These are phyloP conservation scores for Paedocypris micromegethes DNA, from an alignment of 2,797 vertebrate species.

Conservation along the genomic window DNA sequence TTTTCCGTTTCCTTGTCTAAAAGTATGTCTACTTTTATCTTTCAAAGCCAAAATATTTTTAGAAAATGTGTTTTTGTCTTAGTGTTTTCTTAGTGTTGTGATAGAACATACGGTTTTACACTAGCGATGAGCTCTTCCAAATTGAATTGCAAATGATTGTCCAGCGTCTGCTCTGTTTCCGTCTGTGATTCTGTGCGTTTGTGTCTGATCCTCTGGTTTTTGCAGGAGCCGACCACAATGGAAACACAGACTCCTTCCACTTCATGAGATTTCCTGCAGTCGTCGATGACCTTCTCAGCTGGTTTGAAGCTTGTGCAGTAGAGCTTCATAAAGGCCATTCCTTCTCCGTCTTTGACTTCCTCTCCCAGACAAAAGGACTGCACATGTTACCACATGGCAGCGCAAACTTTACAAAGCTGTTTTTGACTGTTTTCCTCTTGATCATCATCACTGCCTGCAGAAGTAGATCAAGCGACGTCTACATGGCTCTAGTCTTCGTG, in stretches of 20 bases:
- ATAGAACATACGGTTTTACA: too few species aligned
- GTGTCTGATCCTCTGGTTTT: conserved; percentile 12
- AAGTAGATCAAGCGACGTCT: conserved; percentile 7
- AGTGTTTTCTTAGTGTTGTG: too few species aligned
- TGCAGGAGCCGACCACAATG: conserved; percentile 52
- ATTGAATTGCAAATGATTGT: neutral
- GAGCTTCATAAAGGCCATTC: conserved; percentile 68
- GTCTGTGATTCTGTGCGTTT: neutral
- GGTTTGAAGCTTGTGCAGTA: conserved; percentile 59
- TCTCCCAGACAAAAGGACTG: conserved; percentile 58
- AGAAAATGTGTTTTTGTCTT: too few species aligned
- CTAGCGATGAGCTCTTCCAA: neutral
- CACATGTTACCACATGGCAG: conserved; percentile 73
- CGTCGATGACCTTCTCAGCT: conserved; percentile 27
- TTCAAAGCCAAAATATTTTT: too few species aligned
- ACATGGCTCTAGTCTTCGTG: too few species aligned
- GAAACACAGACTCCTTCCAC: conserved; percentile 57
- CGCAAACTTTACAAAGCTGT: conserved; percentile 9
- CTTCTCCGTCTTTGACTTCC: conserved; percentile 56
- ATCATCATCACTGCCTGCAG: conserved; percentile 39
- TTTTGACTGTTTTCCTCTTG: conserved; percentile 17
- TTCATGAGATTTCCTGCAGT: conserved; percentile 49
- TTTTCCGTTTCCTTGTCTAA: too few species aligned
- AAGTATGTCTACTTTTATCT: too few species aligned
- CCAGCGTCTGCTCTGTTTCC: neutral